A percentile compares a stretch with the other conserved stretches of the same genome.
These are phyloP conservation scores for Brachionus angularis DNA, from an alignment of 1,140 invertebrate genomes.

Conservation along the genomic window DNA sequence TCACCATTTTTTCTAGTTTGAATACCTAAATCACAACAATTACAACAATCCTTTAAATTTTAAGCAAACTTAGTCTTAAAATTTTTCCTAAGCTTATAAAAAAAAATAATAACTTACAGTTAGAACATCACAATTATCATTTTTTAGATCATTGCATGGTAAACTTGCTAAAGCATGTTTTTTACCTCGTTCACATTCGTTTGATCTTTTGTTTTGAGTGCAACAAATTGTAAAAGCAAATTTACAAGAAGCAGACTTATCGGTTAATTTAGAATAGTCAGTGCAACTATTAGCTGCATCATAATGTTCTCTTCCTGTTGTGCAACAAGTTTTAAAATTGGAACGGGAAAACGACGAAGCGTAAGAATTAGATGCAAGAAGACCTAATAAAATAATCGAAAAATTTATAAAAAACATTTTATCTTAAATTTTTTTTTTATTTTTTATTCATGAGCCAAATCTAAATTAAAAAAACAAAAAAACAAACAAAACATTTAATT, in stretches of 20 bases:
- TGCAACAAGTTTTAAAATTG: slow-evolving; percentile 31
- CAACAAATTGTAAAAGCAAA: slow-evolving; percentile 49
- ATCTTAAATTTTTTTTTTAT: too few relatives aligned
- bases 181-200: slow-evolving; percentile 50
- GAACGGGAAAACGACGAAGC: background rate
- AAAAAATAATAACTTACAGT: background rate
- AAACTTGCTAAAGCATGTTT: slow-evolving; percentile 47
- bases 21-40: slow-evolving; percentile 53
- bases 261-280: slow-evolving; percentile 11
- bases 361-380: too few relatives aligned
- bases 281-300: background rate
- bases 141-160: slow-evolving; percentile 47
- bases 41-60: slow-evolving; percentile 54
- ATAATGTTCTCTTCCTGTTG: slow-evolving; percentile 8
- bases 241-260: slow-evolving; percentile 22
- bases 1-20: slow-evolving; percentile 45
- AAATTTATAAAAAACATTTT: too few relatives aligned
- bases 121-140: slow-evolving; percentile 33
- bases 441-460: too few relatives aligned
- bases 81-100: background rate
- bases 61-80: background rate
- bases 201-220: slow-evolving; percentile 50
- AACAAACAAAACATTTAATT: too few relatives aligned
- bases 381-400: too few relatives aligned
- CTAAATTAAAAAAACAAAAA: too few relatives aligned